phyloP scores from a whole-genome alignment of 37 sponge, comb jelly and placozoan genomes.

The Beroe forskalii region DNA sequence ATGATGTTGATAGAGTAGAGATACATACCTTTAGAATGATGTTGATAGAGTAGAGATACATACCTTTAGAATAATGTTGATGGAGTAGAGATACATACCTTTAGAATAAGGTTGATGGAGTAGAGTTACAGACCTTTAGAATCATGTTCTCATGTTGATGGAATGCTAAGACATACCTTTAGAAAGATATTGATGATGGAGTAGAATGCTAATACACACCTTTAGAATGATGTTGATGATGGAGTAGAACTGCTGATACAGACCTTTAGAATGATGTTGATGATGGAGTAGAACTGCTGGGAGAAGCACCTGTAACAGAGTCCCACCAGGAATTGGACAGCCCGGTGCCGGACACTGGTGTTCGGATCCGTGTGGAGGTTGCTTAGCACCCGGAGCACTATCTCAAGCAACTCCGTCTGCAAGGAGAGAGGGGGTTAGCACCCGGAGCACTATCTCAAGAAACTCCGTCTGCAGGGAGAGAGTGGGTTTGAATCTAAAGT shows the following conservation, averaged over 20 bases:
- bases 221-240: constrained; percentile 57
- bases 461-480: neutral
- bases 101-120: too few relatives aligned
- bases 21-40: too few relatives aligned
- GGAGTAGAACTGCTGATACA: too few relatives aligned
- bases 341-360: constrained; percentile 27
- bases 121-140: too few relatives aligned
- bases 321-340: constrained; percentile 37
- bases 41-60: too few relatives aligned
- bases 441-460: neutral
- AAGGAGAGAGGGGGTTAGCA: neutral
- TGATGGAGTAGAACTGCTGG: constrained; percentile 7
- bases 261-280: constrained; percentile 64
- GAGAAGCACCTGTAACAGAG: constrained; percentile 33
- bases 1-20: too few relatives aligned
- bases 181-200: constrained; percentile 44
- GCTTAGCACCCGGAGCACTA: neutral
- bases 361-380: neutral
- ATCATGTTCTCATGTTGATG: too few relatives aligned
- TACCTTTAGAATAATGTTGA: too few relatives aligned
- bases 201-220: too few relatives aligned
- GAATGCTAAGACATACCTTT: too few relatives aligned
- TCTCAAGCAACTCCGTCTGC: constrained; percentile 22
- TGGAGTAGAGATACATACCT: too few relatives aligned
- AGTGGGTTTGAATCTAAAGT: neutral